Base-by-base conservation (phyloP, 2,797 vertebrate species). In the Diplodus sargus region DNA sequence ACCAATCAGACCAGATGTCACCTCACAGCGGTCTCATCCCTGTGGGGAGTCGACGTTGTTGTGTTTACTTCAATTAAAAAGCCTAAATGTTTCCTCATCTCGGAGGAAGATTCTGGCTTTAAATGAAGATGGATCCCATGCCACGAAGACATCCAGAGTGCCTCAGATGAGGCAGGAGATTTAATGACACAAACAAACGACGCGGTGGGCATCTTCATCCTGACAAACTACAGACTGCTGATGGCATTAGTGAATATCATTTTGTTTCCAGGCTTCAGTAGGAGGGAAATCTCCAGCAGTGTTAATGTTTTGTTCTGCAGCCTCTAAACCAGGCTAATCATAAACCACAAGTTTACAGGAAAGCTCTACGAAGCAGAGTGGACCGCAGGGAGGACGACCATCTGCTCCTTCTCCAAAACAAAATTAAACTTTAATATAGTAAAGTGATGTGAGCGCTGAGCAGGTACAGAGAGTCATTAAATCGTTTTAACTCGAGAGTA, bases 351-450 rank as follows among this genome's bases (percentile, higher is more conserved):
- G 39, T 63, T 71, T 43, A 34, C 8, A 18, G 13, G 14, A 61
- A 25, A 52, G 18, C n/a, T n/a, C n/a, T n/a, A n/a, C 45, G 49
- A 61, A 51, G 2, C 9, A 3, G 4, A 56, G 53, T n/a, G 67
- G 67, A 49, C 69, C 76, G 47, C 4, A 8, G 42, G 66, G 67
- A 52, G 48, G 25, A 49, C 16, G 0, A 34, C 47, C 61, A 53
- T 63, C 62, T 58, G 25, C 72, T 67, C 22, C 22, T 22, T 12
- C 69, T 4, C 34, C 47, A 65, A 73, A 76, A 80, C 62, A 64
- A 60, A 64, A 85, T 87, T 2, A 81, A 89, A 87, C 52, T 81
- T 89, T 79, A 66, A 86, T 84, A 47, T 66, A 39, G 43, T 5
- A 20, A 67, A 82, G 66, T 66, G 72, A 67, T 30, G 34, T 8